Evolutionary conservation across 2,797 vertebrate species (phyloP).

Genomic region (Eleutherodactylus coqui): DNA sequence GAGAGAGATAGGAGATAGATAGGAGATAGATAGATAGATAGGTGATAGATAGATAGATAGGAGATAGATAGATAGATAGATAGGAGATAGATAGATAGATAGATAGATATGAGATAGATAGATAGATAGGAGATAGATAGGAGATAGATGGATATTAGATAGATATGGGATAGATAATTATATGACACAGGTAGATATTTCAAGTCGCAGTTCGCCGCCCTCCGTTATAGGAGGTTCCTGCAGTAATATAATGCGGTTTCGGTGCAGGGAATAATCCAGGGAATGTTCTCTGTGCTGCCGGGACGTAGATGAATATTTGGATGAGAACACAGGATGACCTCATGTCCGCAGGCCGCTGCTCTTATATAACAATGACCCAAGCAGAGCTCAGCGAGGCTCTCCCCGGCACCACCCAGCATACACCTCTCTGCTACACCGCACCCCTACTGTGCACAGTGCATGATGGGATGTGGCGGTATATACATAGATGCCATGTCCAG

Average conservation of each 20-base stretch:
- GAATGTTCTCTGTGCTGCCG: constrained; percentile 1
- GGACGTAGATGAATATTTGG: constrained; percentile 5
- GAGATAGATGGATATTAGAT: too few species aligned
- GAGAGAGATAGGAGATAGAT: too few species aligned
- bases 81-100: too few species aligned
- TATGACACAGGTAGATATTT: too few species aligned
- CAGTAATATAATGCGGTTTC: neutral
- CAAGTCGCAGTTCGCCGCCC: too few species aligned
- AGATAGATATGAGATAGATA: too few species aligned
- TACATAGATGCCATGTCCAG: too few species aligned
- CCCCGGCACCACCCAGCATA: neutral
- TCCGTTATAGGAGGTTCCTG: neutral
- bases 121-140: too few species aligned
- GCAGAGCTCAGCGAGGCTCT: neutral
- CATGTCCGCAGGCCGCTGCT: neutral
- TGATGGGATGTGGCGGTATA: neutral
- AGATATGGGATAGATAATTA: too few species aligned
- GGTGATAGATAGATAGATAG: too few species aligned
- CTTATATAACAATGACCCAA: constrained; percentile 31
- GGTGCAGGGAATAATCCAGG: neutral
- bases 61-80: too few species aligned
- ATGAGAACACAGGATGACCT: constrained; percentile 10
- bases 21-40: too few species aligned
- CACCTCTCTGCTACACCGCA: neutral
- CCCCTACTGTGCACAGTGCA: neutral